phyloP scores from a whole-genome alignment of 2,797 vertebrate genomes.

The Lates japonicus region DNA sequence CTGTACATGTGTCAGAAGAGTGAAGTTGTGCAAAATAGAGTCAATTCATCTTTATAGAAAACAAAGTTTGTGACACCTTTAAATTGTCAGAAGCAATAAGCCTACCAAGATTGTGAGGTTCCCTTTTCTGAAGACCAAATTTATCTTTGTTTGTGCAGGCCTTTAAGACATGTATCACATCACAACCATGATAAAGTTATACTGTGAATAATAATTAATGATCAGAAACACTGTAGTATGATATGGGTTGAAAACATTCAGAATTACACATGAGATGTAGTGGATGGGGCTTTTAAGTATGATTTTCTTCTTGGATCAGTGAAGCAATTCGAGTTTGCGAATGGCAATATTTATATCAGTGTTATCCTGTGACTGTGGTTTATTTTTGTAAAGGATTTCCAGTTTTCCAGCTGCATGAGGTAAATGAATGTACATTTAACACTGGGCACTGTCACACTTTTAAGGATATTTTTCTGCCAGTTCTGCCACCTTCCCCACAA shows the following conservation, averaged over 20 bases:
- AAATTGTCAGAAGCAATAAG: background rate
- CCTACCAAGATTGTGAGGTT: background rate
- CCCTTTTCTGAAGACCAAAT: no score
- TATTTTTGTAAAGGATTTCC: background rate
- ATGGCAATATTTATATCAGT: background rate
- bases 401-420: background rate
- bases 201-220: no score
- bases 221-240: background rate
- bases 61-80: background rate
- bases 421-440: background rate
- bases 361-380: background rate
- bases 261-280: background rate
- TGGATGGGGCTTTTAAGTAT: background rate
- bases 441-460: background rate
- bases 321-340: background rate
- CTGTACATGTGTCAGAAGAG: background rate
- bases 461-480: conserved; percentile 99
- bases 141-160: background rate
- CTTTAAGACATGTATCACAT: background rate
- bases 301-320: background rate
- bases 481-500: conserved; percentile 96
- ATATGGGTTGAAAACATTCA: background rate
- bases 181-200: background rate
- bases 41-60: no score
- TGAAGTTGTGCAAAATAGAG: background rate